Evolutionary conservation across 2,113 vertebrate genomes (phyloP), one percentile per base, ranked within the genome.

Genomic region (Myrmecophaga tridactyla): DNA sequence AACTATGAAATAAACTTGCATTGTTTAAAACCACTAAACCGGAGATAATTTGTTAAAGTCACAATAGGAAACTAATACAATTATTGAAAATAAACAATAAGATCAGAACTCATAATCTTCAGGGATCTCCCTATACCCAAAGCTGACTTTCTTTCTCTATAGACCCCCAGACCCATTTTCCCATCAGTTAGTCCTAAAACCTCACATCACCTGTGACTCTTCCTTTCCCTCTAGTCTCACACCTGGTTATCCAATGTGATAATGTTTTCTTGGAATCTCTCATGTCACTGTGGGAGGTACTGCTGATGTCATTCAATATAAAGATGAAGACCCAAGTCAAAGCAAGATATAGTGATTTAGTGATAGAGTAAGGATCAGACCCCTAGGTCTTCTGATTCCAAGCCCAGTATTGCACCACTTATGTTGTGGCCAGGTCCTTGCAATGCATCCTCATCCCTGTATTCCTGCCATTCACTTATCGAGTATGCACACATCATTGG

Each of bases 11-110:
- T 48, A 75, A 81, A 67, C 41, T 34, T 48, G 65, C 62, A 67
- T 90, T 85, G 58, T 82, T 94, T 93, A 82, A 93, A 95, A 88
- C 43, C 48, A 62, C 39, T 65, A n/a, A 0, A 46, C 82, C 48
- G 82, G 67, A 53, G 46, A 63, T 86, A 27, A 75, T 91, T 86
- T 58, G 69, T 93, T 72, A 86, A 3, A 62, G 46, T 39, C 90
- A 27, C 39, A 60, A 31, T 67, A 62, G 82, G 18, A 81, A 69
- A 51, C 18, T 39, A 56, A 88, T 41, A 84, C 2, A 43, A 10
- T 84, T 80, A 58, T n/a, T 12, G 9, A 15, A 84, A 80, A 56
- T 63, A 89, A 90, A 90, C 23, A 34, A 60, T 21, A 67, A 51
- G 77, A 48, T 60, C 27, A 77, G 96, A 87, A 43, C 12, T 65